Evolutionary conservation across 2,797 vertebrate genomes (phyloP), one percentile per base, ranked within the genome.

Genomic region (Intellagama lesueurii): DNA sequence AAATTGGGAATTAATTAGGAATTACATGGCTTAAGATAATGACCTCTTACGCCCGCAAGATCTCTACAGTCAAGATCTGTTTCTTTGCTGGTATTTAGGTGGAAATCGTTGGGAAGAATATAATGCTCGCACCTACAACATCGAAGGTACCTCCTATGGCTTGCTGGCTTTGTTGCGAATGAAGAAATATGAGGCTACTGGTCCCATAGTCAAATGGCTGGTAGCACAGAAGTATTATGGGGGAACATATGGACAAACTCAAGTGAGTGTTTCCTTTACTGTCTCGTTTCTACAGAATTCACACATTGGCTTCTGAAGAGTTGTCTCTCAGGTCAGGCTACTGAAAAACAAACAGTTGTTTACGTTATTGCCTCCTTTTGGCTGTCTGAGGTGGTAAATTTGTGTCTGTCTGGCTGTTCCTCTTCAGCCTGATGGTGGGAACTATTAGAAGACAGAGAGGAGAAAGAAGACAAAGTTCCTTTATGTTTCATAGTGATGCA

Each of bases 91-190:
- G 1, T 12, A 7, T 77, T 49, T 88, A 98, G 98, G 83, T 0
- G 2, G 30, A 1, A 91, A 49, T 24, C 92, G 96, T 49, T 99
- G 98, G 98, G 92, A 92, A 32, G 97, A 97, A 6, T 52, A 44
- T 9, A 92, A 91, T 0, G 85, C 95, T 75, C 90, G 0, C 0
- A 82, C 97, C 17, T 97, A 96, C 95, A 97, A 96, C 2, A 95
- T 98, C 52, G 98, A 99, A 91, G 98, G 98, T 90, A 98, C 98
- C 0, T 98, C 98, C 30, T 99, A 99, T 0, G 98, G 97, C 0
- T 95, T 99, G 83, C 93, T 99, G 84, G 97, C 98, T 86, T 94
- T 98, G 89, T 91, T 98, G 90, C 92, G 77, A 3, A 68, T 87
- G n/a, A 75, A 91, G 92, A 94, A 95, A 32, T 72, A 91, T 0